Percentiles rank a stretch among this genome's conserved stretches.
These are phyloP conservation scores for Euspilapteryx auroguttella DNA, from an alignment of 2,888 invertebrate species.

Conservation along the genomic window DNA sequence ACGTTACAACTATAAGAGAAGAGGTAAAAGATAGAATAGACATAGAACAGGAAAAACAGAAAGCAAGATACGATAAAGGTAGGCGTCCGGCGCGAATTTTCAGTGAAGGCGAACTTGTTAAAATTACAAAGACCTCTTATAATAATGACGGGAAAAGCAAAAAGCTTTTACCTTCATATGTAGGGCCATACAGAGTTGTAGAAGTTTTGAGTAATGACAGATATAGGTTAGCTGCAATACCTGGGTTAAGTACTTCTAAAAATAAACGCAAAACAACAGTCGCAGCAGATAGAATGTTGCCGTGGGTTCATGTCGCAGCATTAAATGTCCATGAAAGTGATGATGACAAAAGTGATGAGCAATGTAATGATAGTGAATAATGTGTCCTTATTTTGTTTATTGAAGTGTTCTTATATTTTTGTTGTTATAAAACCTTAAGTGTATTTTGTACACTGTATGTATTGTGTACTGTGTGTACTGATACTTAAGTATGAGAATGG, in stretches of 20 bases:
- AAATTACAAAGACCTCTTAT: no score
- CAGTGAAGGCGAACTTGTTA: constrained; percentile 6
- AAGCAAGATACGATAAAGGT: constrained; percentile 4
- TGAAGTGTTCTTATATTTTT: no score
- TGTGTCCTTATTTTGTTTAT: no score
- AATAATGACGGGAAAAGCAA: constrained; percentile 6
- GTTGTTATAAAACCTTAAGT: no score
- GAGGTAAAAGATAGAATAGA: no score
- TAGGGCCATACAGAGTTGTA: constrained; percentile 5
- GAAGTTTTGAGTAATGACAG: constrained; percentile 5
- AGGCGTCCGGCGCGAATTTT: constrained; percentile 4
- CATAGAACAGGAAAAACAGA: no score
- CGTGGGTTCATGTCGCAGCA: constrained; percentile 6
- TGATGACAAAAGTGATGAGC: not conserved
- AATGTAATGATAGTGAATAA: not conserved
- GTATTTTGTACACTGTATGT: no score
- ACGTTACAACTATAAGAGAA: no score
- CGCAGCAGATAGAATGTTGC: constrained; percentile 6
- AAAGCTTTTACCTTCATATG: constrained; percentile 5
- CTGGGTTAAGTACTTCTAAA: constrained; percentile 4
- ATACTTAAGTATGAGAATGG: no score
- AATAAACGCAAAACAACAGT: constrained; percentile 5
- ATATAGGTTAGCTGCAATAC: constrained; percentile 4
- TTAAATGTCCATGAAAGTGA: constrained; percentile 2
- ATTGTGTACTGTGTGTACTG: no score